Evolutionary conservation across 2,113 vertebrate genomes (phyloP), one percentile per base, ranked within the genome.

Genomic region (Thryonomys swinderianus): DNA sequence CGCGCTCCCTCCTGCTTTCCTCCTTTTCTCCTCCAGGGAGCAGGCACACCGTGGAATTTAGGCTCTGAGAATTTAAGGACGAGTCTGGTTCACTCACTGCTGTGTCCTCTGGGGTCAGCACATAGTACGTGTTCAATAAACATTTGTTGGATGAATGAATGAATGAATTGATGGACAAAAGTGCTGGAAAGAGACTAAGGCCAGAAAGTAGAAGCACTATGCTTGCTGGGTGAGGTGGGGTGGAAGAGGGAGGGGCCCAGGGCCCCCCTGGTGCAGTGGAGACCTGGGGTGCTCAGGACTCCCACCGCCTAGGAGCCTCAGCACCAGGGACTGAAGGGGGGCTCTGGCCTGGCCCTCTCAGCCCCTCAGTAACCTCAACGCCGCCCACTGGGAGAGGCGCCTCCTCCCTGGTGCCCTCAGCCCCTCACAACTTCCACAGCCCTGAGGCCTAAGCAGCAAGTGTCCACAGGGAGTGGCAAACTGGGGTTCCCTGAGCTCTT

Each of bases 261-360:
- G 0, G 2, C 40, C 48, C 37, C 7, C n/a, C 48, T 45, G 7
- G 27, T 37, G 34, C 61, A 37, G 10, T n/a, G 73, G 18, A 20
- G 30, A 42, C 7, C 5, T 2, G 62, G 23, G 14, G 25, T 40
- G 13, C 11, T 87, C 32, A 13, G 0, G 34, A 17, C 18, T 16
- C 45, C 34, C 27, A 2, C 7, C 0, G 57, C 13, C 30, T 23
- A 20, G 23, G 16, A 10, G 74, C 0, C 2, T 69, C 59, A 87
- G 79, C 40, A 89, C 81, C 84, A 53, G 2, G 92, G 92, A 93
- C 95, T n/a, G n/a, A n/a, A n/a, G n/a, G n/a, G n/a, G n/a, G n/a
- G n/a, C n/a, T n/a, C n/a, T n/a, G n/a, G n/a, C n/a, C n/a, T n/a
- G n/a, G n/a, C n/a, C n/a, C n/a, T 51, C 10, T 51, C 48, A 51